Evolutionary conservation across 2,113 vertebrate species (phyloP).

Genomic region (Tinamus guttatus): DNA sequence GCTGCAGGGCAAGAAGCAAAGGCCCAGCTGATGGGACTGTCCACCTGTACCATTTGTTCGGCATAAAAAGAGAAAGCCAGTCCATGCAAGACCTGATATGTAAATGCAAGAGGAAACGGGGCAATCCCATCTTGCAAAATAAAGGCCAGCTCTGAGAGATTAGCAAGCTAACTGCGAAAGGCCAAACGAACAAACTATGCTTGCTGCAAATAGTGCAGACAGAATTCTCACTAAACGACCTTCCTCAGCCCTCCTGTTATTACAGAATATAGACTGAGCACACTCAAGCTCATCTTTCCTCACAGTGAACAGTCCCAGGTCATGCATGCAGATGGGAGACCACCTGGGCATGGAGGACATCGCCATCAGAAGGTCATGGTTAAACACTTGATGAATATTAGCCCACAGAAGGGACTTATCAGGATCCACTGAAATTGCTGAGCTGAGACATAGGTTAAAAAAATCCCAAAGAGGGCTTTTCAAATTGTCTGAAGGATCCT

Average conservation of each 20-base stretch:
- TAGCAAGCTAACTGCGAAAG: background rate
- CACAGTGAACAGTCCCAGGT: background rate
- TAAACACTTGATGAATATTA: background rate
- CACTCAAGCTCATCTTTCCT: background rate
- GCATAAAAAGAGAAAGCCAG: background rate
- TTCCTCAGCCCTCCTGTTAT: background rate
- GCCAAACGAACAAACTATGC: background rate
- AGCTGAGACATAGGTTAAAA: background rate
- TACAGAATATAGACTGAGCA: background rate
- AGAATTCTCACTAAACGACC: background rate
- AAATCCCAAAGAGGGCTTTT: background rate
- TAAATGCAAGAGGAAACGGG: rapidly evolving
- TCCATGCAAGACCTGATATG: background rate
- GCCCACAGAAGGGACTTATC: background rate
- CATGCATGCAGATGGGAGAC: background rate
- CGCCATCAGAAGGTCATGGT: background rate
- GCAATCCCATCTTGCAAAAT: background rate
- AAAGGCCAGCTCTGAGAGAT: background rate
- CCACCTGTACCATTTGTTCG: background rate
- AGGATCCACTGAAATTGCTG: background rate
- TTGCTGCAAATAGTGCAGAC: background rate
- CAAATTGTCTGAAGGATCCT: background rate
- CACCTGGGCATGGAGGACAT: background rate
- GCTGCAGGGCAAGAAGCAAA: background rate
- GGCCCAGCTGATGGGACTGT: rapidly evolving